Conservation (phyloP, 2,888 invertebrate genomes). For the Flexamia atlantica region DNA sequence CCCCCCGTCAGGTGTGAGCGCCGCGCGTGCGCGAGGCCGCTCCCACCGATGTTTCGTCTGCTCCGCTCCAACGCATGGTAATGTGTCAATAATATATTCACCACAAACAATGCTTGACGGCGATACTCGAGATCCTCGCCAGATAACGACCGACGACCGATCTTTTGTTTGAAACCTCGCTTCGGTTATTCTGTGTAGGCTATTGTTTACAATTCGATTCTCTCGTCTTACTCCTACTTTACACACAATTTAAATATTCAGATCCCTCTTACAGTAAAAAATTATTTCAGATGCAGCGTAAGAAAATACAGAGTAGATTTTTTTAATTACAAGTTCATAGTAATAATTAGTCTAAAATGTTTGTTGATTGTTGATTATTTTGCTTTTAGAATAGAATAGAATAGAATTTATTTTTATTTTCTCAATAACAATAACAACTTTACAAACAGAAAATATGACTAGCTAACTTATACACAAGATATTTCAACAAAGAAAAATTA, state of each 20-base stretch:
- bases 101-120: slow-evolving; percentile 50
- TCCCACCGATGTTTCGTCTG: slow-evolving; percentile 36
- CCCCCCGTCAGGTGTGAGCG: not conserved
- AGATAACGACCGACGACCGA: slow-evolving; percentile 19
- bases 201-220: slow-evolving; percentile 5
- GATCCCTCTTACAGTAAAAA: not conserved
- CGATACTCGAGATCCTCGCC: slow-evolving; percentile 15
- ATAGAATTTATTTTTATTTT: no score
- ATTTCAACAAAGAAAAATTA: no score
- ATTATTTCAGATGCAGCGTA: no score
- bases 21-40: slow-evolving; percentile 28
- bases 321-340: no score
- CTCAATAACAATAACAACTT: no score
- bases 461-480: no score
- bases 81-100: slow-evolving; percentile 45
- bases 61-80: slow-evolving; percentile 34
- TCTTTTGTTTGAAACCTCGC: not conserved
- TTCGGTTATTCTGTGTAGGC: not conserved
- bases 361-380: no score
- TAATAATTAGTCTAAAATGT: no score
- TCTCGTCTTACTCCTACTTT: not conserved
- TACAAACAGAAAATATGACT: no score
- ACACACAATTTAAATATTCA: not conserved
- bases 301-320: no score
- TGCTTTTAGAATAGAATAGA: no score